Evolutionary conservation across 2,113 vertebrate species (phyloP).

Genomic region (Excalfactoria chinensis): DNA sequence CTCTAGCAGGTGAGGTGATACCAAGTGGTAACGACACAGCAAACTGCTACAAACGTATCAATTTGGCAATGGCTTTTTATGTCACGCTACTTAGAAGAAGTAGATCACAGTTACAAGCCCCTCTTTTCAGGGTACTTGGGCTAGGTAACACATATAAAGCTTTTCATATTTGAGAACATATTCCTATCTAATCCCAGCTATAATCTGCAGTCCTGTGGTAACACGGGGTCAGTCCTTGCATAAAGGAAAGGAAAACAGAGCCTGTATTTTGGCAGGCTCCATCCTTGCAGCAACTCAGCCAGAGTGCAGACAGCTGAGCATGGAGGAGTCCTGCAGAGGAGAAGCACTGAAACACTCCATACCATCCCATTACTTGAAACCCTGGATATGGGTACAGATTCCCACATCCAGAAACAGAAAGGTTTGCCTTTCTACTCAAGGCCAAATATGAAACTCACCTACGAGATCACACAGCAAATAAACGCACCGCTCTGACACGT

Average conservation of each 20-base stretch:
- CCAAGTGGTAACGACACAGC: not conserved
- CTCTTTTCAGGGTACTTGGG: not conserved
- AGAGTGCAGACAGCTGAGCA: not conserved
- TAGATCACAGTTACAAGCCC: not conserved
- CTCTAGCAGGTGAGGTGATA: not conserved
- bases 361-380: fast-evolving
- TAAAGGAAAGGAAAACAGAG: not conserved
- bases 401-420: too few relatives aligned
- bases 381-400: not conserved
- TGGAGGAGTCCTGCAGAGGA: not conserved
- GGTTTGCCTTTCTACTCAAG: not conserved
- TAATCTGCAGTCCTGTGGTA: not conserved
- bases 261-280: fast-evolving
- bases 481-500: not conserved
- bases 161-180: not conserved
- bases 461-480: not conserved
- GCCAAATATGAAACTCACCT: not conserved
- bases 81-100: not conserved
- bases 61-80: not conserved
- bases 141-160: not conserved
- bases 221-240: not conserved
- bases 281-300: not conserved
- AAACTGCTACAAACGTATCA: fast-evolving
- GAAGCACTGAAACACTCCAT: not conserved
- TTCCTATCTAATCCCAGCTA: not conserved